Percentiles rank a stretch among this genome's conserved stretches.
Conservation (phyloP, 2,888 invertebrate species). For the Megamerina dolium region DNA sequence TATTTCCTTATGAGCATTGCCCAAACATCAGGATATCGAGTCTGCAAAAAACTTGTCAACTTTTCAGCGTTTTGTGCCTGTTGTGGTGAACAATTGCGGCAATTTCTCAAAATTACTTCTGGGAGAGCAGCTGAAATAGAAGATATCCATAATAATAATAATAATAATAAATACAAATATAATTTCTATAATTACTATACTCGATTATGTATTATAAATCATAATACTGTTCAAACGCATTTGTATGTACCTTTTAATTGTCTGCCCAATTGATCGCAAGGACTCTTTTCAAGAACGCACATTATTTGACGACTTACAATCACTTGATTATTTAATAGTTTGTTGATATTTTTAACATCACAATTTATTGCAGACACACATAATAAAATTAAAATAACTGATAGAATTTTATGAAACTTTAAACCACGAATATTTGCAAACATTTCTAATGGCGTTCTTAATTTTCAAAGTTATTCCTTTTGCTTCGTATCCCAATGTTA, state of each 20-base stretch:
- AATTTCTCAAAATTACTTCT: conserved; percentile 54
- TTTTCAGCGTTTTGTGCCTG: conserved; percentile 52
- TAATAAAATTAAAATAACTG: not conserved
- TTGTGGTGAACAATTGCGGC: conserved; percentile 51
- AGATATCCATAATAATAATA: too few species aligned
- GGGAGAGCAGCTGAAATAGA: conserved; percentile 51
- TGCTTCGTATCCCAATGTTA: too few species aligned
- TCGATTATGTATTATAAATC: too few species aligned
- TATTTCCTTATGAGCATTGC: conserved; percentile 51
- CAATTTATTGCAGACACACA: conserved; percentile 14
- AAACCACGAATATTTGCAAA: too few species aligned
- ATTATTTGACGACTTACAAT: conserved; percentile 52
- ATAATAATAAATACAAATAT: too few species aligned
- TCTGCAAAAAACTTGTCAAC: conserved; percentile 52
- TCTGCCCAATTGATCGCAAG: conserved; percentile 57
- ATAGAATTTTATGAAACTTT: too few species aligned
- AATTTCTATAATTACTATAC: too few species aligned
- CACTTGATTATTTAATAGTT: conserved; percentile 42
- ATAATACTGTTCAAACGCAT: too few species aligned
- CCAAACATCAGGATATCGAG: conserved; percentile 54
- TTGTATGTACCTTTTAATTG: conserved; percentile 55
- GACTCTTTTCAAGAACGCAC: conserved; percentile 55
- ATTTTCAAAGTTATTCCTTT: too few species aligned
- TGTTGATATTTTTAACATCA: conserved; percentile 40
- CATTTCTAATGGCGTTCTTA: too few species aligned